A percentile compares a stretch with the other conserved stretches of the same genome.
Conservation (phyloP, 2,113 vertebrate genomes). For the Dinomys branickii region DNA sequence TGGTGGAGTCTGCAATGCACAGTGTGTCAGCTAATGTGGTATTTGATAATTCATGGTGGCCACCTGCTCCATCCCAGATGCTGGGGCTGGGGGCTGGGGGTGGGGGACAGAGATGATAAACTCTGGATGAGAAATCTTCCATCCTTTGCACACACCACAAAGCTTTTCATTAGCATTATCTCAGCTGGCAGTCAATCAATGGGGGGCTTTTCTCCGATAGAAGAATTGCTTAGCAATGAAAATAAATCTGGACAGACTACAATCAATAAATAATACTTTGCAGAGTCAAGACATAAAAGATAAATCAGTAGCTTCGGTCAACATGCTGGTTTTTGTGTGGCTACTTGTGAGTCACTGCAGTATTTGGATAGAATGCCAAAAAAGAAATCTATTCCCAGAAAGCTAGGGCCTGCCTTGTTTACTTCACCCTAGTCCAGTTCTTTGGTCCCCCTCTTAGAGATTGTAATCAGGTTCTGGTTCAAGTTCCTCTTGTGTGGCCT, state of each 20-base stretch:
- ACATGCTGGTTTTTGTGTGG: neutral
- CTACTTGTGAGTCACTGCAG: neutral
- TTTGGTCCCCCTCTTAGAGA: neutral
- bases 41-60: conserved; percentile 37
- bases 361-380: neutral
- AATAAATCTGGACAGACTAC: conserved; percentile 23
- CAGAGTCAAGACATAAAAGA: conserved; percentile 1
- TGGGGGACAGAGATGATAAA: neutral
- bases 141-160: neutral
- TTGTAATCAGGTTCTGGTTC: neutral
- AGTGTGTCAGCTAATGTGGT: neutral
- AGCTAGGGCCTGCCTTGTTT: neutral
- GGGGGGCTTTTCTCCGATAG: conserved; percentile 31
- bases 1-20: neutral
- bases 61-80: conserved; percentile 47
- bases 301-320: neutral
- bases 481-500: neutral
- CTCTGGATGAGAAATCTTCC: neutral
- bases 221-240: conserved; percentile 58
- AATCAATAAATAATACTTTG: conserved; percentile 24
- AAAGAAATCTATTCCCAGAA: neutral
- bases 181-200: conserved; percentile 49
- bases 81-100: neutral
- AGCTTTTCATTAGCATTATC: conserved; percentile 55
- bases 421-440: no score